These are phyloP conservation scores for Melanogrammus aeglefinus DNA, from an alignment of 2,797 vertebrate species.

Conservation along the genomic window DNA sequence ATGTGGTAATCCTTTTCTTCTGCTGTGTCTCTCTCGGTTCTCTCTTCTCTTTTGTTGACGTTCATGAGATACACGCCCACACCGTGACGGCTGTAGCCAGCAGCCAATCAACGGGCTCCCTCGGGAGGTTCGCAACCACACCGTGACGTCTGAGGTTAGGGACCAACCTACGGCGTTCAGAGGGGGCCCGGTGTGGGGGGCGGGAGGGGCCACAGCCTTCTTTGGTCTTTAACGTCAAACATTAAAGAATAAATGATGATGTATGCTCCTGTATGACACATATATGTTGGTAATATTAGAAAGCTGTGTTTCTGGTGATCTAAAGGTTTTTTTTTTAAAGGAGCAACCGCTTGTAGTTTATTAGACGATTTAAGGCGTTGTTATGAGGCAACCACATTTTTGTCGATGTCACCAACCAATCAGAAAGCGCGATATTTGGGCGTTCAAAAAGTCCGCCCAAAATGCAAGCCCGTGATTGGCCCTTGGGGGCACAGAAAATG, in stretches of 20 bases:
- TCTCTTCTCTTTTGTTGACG: constrained; percentile 71
- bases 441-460: constrained; percentile 97
- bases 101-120: constrained; percentile 46
- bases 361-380: not conserved
- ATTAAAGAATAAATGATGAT: not conserved
- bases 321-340: not conserved
- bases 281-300: not conserved
- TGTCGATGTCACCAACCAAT: constrained; percentile 24
- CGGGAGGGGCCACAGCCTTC: not conserved
- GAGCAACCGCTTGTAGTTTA: not conserved
- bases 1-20: constrained; percentile 5
- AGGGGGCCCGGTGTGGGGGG: too few relatives aligned
- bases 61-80: constrained; percentile 61
- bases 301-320: not conserved
- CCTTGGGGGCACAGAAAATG: rapidly evolving
- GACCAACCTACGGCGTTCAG: not conserved
- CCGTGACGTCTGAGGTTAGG: not conserved
- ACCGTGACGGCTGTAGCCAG: constrained; percentile 14
- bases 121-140: not conserved
- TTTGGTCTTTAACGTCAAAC: not conserved
- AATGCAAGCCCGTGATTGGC: constrained; percentile 75
- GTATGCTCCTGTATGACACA: not conserved
- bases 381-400: not conserved
- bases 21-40: constrained; percentile 31
- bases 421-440: constrained; percentile 39